Base-by-base conservation (phyloP, 2,888 invertebrate genomes). In the Tipula vernalis region DNA sequence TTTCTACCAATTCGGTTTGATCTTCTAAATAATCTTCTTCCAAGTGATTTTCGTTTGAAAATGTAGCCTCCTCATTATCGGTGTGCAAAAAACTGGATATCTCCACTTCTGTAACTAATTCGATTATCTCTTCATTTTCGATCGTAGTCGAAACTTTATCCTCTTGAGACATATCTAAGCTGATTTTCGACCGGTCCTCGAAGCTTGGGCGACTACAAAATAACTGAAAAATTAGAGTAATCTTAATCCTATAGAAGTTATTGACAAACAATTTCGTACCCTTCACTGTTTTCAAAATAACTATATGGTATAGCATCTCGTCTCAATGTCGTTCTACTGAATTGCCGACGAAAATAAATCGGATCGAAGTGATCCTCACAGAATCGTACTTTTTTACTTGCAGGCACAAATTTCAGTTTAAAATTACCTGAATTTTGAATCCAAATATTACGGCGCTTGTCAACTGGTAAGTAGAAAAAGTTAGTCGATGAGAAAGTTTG, bases 351-450 rank as follows among this genome's bases (percentile, higher is more conserved):
- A 36, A 89, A 87, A 86, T 88, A 88, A 39, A 87, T 88, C 2
- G 88, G 83, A n/a, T 88, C 87, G 86, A 89, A 89, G 87, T 89
- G 89, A 10, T 88, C 87, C 87, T 89, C 89, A 87, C 89, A 89
- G 47, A 89, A 88, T 18, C 87, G 88, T 13, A 88, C 87, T 1
- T 87, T 85, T 4, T 88, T 84, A 0, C 87, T 88, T 1, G 83
- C 44, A 8, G 86, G 86, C 1, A 89, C 87, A 4, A 87, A 87
- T 41, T 87, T 28, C 15, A 89, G 44, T 8, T 86, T 36, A 36
- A 88, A 88, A 86, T 89, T 89, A 13, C 89, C 89, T n/a, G 89
- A 89, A 87, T 89, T 89, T 36, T 87, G 87, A 36, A 89, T 89
- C 89, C 89, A 89, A 36, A 87, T 87, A 1, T 87, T 42, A 6